Conservation (phyloP, 2,113 vertebrate genomes). For the Gila orcuttii region DNA sequence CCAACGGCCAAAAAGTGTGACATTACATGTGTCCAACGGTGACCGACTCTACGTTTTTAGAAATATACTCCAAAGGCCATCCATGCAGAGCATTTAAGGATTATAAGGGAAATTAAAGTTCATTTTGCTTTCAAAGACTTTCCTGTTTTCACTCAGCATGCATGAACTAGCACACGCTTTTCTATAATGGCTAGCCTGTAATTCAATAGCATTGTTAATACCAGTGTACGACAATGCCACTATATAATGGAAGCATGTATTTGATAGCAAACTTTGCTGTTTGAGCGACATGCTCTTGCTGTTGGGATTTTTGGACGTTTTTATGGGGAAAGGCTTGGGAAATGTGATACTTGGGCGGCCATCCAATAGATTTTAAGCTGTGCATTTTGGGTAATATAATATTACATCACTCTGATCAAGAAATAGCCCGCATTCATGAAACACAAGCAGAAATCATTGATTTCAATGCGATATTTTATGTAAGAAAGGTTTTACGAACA, state of each 20-base stretch:
- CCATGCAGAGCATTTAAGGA: constrained; percentile 13
- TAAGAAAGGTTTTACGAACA: background rate
- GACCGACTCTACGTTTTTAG: constrained; percentile 66
- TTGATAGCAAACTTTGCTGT: constrained; percentile 43
- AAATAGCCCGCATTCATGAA: background rate
- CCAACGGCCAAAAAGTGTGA: constrained; percentile 65
- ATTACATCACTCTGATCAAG: background rate
- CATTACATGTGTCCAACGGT: constrained; percentile 68
- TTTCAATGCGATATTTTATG: background rate
- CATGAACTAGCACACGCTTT: constrained; percentile 17
- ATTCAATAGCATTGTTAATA: constrained; percentile 54
- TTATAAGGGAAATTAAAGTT: constrained; percentile 7
- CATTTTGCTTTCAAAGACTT: constrained; percentile 25
- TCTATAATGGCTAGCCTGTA: constrained; percentile 41
- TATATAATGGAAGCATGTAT: constrained; percentile 33
- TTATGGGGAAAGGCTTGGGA: background rate
- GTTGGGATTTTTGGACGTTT: constrained; percentile 1
- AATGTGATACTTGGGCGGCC: background rate
- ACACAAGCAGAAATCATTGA: background rate
- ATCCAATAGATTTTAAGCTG: background rate
- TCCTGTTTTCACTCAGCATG: constrained; percentile 35
- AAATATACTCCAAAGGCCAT: constrained; percentile 16
- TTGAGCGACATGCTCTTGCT: constrained; percentile 17
- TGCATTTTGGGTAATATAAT: background rate
- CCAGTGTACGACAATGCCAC: constrained; percentile 40